phyloP scores from a whole-genome alignment of 2,797 vertebrate species.

The Dryobates pubescens region DNA sequence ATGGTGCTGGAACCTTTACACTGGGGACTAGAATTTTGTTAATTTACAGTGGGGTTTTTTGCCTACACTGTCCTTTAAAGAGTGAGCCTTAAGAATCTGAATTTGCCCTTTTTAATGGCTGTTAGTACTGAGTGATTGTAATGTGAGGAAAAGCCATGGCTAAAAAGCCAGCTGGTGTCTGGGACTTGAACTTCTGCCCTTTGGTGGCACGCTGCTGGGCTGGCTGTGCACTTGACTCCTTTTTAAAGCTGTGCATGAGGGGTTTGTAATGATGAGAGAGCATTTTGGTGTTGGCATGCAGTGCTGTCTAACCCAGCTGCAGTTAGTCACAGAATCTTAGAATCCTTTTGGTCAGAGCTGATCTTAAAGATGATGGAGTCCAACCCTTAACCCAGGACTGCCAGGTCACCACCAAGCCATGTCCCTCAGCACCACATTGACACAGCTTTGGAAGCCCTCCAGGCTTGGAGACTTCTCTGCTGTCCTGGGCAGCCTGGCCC shows the following conservation, averaged over 20 bases:
- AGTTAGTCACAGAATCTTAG: neutral
- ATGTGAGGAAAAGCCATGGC: neutral
- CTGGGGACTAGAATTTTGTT: neutral
- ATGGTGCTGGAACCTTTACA: neutral
- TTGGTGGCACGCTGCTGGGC: neutral
- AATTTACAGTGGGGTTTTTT: rapidly evolving
- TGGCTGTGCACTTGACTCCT: neutral
- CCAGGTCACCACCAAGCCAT: neutral
- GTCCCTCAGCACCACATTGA: neutral
- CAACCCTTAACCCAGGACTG: too few species aligned
- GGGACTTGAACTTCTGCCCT: neutral
- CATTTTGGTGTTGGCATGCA: neutral
- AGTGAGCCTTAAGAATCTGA: neutral
- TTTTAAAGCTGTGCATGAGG: neutral
- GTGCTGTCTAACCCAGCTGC: neutral
- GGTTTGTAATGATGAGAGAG: neutral
- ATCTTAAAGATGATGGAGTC: too few species aligned
- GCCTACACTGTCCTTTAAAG: neutral
- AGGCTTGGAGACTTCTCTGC: neutral
- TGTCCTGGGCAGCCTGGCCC: neutral
- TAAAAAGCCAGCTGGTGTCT: neutral
- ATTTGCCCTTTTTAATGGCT: neutral
- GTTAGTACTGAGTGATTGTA: neutral
- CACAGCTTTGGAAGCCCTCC: neutral
- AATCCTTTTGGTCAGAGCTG: too few species aligned